Evolutionary conservation across 2,113 vertebrate genomes (phyloP).

Genomic region (Kobus ellipsiprymnus): DNA sequence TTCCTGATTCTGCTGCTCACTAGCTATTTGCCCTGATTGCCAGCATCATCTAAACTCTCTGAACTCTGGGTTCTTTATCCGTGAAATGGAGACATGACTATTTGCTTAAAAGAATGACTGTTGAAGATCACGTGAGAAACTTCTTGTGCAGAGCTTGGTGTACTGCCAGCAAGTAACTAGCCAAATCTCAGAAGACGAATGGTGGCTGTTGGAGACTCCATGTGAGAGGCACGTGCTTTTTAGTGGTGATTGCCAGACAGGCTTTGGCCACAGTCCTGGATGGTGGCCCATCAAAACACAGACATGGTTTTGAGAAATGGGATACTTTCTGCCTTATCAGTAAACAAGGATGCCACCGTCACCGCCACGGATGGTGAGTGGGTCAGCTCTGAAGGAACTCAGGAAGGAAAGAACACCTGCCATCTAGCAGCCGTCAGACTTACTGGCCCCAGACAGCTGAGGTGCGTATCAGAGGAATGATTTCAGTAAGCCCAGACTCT

Average conservation of each 20-base stretch:
- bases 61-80: neutral
- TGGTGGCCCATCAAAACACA: neutral
- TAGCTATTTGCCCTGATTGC: neutral
- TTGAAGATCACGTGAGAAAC: neutral
- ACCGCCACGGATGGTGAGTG: neutral
- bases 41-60: neutral
- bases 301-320: neutral
- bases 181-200: neutral
- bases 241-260: neutral
- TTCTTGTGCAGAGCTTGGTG: neutral
- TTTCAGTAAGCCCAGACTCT: neutral
- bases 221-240: neutral
- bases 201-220: neutral
- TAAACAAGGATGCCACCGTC: neutral
- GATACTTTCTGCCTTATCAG: neutral
- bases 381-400: neutral
- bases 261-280: neutral
- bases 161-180: neutral
- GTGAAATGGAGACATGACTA: neutral
- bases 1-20: too few species aligned
- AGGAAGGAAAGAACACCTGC: neutral
- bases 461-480: neutral
- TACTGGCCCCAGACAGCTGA: neutral
- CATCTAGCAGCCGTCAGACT: neutral
- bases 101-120: neutral